Conservation (phyloP, 2,888 invertebrate species). For the Cephus runcator region DNA sequence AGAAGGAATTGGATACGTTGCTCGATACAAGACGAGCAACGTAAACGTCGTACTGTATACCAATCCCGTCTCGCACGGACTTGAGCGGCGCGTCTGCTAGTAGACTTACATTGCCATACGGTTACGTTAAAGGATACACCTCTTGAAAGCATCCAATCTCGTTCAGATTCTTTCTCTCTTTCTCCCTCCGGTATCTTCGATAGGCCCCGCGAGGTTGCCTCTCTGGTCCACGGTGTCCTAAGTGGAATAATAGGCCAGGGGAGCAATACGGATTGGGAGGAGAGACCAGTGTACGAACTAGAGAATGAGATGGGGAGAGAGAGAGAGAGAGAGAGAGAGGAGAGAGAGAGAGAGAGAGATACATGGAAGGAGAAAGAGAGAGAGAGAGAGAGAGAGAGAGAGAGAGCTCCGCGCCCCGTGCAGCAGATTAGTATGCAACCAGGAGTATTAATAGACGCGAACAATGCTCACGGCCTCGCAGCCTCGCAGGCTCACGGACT, state of each 20-base stretch:
- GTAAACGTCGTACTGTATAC: no score
- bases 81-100: no score
- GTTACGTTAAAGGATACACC: slow-evolving; percentile 23
- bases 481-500: slow-evolving; percentile 35
- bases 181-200: slow-evolving; percentile 18
- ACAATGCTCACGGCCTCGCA: slow-evolving; percentile 59
- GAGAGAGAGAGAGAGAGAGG: not conserved
- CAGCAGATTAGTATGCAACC: slow-evolving; percentile 60
- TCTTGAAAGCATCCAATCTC: slow-evolving; percentile 61
- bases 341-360: slow-evolving; percentile 7
- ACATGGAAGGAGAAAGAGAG: no score
- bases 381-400: slow-evolving; percentile 10
- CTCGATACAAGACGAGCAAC: no score
- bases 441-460: slow-evolving; percentile 61
- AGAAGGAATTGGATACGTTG: no score
- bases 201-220: not conserved
- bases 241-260: slow-evolving; percentile 55
- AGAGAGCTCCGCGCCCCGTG: slow-evolving; percentile 17
- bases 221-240: slow-evolving; percentile 28
- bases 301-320: slow-evolving; percentile 1
- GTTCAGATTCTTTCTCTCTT: slow-evolving; percentile 6
- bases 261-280: slow-evolving; percentile 41
- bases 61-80: no score
- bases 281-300: slow-evolving; percentile 8
- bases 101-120: no score